Percentiles rank a stretch among this genome's conserved stretches.
Conservation (phyloP, 2,113 vertebrate genomes). For the Stegastes partitus region DNA sequence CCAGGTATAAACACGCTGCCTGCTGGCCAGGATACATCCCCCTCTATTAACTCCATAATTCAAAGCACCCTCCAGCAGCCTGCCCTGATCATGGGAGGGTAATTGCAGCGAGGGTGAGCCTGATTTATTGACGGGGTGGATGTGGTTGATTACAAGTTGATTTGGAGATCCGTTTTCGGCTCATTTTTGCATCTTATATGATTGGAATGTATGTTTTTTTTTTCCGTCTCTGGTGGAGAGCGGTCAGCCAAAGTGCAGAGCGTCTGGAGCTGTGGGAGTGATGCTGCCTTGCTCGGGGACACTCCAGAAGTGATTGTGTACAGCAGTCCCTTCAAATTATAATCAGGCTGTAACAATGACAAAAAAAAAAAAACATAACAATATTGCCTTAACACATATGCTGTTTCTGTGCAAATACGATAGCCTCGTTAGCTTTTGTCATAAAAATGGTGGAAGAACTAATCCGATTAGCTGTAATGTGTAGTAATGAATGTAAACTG, state of each 20-base stretch:
- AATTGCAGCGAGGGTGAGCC: conserved; percentile 66
- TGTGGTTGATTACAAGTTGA: conserved; percentile 62
- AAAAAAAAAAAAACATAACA: too few species aligned
- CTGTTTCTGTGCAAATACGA: not conserved
- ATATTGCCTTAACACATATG: not conserved
- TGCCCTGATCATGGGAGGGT: conserved; percentile 73
- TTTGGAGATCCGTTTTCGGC: conserved; percentile 64
- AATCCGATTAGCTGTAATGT: conserved; percentile 11
- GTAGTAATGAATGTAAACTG: not conserved
- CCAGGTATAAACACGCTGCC: conserved; percentile 80
- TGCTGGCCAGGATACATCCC: conserved; percentile 72
- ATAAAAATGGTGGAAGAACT: too few species aligned
- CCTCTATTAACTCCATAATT: conserved; percentile 77
- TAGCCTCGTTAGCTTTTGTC: conserved; percentile 5
- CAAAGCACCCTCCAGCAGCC: conserved; percentile 72
- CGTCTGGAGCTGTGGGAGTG: not conserved
- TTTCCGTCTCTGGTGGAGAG: not conserved
- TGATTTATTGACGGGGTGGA: conserved; percentile 73
- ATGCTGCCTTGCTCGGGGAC: conserved; percentile 21
- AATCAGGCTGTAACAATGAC: conserved; percentile 18
- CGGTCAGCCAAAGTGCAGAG: conserved; percentile 14
- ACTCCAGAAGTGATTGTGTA: conserved; percentile 19
- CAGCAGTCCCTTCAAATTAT: conserved; percentile 39
- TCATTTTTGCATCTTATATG: conserved; percentile 53
- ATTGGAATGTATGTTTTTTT: conserved; percentile 55